phyloP scores from a whole-genome alignment of 2,797 vertebrate genomes.

The Synaphobranchus kaupii region DNA sequence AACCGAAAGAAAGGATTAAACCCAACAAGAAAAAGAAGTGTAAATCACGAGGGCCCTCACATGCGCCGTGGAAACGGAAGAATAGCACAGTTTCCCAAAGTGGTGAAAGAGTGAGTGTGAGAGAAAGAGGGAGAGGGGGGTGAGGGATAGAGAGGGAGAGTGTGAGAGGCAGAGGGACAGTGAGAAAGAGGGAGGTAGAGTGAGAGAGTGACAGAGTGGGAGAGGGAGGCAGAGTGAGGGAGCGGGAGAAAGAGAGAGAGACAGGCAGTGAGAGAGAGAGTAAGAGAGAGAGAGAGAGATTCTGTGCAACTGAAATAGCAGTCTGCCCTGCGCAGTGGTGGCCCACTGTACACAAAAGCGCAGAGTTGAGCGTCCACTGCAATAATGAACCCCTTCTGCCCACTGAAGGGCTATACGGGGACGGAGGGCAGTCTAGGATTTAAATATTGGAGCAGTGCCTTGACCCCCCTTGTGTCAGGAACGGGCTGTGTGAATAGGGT shows the following conservation, averaged over 20 bases:
- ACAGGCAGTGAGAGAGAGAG: too few species aligned
- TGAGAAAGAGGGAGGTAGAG: neutral
- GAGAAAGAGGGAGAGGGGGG: neutral
- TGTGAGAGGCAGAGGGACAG: neutral
- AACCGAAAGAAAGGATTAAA: neutral
- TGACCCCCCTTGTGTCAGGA: conserved; percentile 85
- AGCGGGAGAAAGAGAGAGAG: neutral
- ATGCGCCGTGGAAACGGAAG: neutral
- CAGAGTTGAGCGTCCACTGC: conserved; percentile 84
- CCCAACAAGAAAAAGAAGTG: neutral
- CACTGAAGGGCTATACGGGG: conserved; percentile 41
- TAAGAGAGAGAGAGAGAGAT: neutral
- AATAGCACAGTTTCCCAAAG: neutral
- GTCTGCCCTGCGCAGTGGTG: conserved; percentile 83
- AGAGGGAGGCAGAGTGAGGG: neutral
- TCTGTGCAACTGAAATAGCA: conserved; percentile 75
- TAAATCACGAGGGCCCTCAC: neutral
- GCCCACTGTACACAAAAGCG: conserved; percentile 80
- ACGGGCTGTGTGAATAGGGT: conserved; percentile 73
- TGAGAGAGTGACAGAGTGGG: neutral
- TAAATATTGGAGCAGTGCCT: conserved; percentile 83
- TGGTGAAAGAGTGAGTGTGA: neutral
- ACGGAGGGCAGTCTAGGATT: conserved; percentile 78
- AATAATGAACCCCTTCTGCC: conserved; percentile 53
- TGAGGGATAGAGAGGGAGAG: neutral